phyloP scores from a whole-genome alignment of 2,888 invertebrate species.

The Pyrrhia umbra region DNA sequence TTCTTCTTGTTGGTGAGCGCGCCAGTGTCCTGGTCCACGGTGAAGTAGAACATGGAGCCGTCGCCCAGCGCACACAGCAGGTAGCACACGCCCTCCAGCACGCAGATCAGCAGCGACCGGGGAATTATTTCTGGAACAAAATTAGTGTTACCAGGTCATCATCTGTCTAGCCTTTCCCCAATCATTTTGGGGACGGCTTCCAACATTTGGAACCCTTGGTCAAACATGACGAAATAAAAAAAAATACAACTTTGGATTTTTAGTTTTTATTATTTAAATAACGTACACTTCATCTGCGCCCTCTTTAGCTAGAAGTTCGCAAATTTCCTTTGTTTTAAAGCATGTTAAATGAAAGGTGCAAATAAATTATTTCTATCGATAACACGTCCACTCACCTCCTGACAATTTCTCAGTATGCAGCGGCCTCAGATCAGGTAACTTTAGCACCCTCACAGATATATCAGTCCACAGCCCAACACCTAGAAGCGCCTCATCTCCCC shows the following conservation, averaged over 20 bases:
- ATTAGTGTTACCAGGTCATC: too few relatives aligned
- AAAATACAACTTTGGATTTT: too few relatives aligned
- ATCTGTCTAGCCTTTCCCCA: too few relatives aligned
- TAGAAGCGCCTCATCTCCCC: conserved; percentile 91
- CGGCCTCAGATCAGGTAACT: conserved; percentile 94
- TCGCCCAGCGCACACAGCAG: conserved; percentile 98
- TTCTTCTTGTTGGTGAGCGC: conserved; percentile 96
- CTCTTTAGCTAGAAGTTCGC: too few relatives aligned
- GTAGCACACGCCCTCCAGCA: conserved; percentile 97
- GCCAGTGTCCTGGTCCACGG: conserved; percentile 94
- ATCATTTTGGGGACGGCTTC: too few relatives aligned
- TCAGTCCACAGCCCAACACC: conserved; percentile 99
- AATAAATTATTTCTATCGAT: background rate
- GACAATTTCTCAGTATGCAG: conserved; percentile 96
- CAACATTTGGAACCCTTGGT: too few relatives aligned
- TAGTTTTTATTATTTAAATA: too few relatives aligned
- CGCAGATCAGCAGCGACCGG: conserved; percentile 98
- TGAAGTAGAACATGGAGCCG: conserved; percentile 99
- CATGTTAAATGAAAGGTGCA: too few relatives aligned
- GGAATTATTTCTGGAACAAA: conserved; percentile 96
- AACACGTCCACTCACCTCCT: conserved; percentile 90
- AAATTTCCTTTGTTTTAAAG: too few relatives aligned
- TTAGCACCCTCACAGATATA: conserved; percentile 96
- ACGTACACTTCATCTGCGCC: too few relatives aligned
- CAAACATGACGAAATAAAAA: too few relatives aligned